Evolutionary conservation across 2,888 invertebrate species (phyloP).

Genomic region (Cinara cedri): DNA sequence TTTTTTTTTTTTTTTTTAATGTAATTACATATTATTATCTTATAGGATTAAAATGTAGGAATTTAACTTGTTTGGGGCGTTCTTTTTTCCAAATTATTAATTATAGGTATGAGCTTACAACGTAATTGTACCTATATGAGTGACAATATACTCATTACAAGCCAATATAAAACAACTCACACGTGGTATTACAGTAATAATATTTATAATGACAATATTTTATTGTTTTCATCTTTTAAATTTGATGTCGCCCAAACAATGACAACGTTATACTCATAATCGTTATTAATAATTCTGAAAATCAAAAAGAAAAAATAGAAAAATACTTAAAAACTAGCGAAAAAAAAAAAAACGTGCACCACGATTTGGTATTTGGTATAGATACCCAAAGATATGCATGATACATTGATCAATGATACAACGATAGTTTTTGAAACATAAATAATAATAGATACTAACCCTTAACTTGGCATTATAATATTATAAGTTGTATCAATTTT

Average conservation of each 20-base stretch:
- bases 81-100: neutral
- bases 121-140: neutral
- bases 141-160: neutral
- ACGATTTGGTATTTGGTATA: neutral
- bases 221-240: neutral
- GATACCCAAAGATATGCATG: conserved; percentile 16
- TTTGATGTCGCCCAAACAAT: neutral
- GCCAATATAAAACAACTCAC: neutral
- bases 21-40: neutral
- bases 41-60: neutral
- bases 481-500: neutral
- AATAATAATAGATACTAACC: conserved; percentile 23
- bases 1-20: too few relatives aligned
- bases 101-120: neutral
- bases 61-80: neutral
- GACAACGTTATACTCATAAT: neutral
- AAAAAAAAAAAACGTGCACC: neutral
- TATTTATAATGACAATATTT: neutral
- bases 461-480: conserved; percentile 8
- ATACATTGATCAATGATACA: neutral
- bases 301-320: conserved; percentile 1
- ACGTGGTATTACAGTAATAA: neutral
- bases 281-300: neutral
- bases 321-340: conserved; percentile 22
- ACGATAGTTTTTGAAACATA: conserved; percentile 11